Base-by-base conservation (phyloP, 2,113 vertebrate species). In the Corythornis cristatus region DNA sequence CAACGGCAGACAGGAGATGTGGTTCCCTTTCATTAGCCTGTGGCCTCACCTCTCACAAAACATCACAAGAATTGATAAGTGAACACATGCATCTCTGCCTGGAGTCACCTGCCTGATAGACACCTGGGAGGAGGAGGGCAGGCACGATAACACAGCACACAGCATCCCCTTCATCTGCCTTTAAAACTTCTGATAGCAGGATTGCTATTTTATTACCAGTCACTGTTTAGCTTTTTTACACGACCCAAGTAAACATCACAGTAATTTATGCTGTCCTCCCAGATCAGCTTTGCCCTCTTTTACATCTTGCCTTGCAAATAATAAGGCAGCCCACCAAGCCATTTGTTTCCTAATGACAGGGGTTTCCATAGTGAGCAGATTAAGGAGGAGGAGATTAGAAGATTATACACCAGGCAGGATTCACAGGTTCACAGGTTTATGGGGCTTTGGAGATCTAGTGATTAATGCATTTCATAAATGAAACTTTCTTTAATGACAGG, bases 261-360 rank as follows among this genome's bases (percentile, higher is more conserved):
- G 71, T 90, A 75, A 94, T 93, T 95, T 95, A 92, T 62, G 67
- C 95, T 86, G 94, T 86, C 93, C 88, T 96, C 95, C 45, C 91
- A 43, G 60, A 82, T 93, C 68, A 40, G 88, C 93, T 89, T 87
- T 72, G 11, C 86, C 83, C 71, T 90, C 92, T 89, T 95, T 96
- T 94, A 87, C 95, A 95, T 96, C 95, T 95, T 45, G 87, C 93
- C 78, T 95, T 66, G 93, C 95, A 93, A 95, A 94, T 94, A 93
- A 95, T 89, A 86, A 83, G 71, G 94, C 95, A 88, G 94, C 91
- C 93, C 88, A 87, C 96, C 60, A 96, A 93, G 95, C 95, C 97
- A 93, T 97, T 97, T 97, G 97, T 94, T 97, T 93, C 96, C 95
- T 93, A 93, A 93, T 83, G 96, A 93, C 94, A 95, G 94, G 95